Evolutionary conservation across 2,113 vertebrate species (phyloP), one percentile per base, ranked within the genome.

Genomic region (Pachypanchax playfairii): DNA sequence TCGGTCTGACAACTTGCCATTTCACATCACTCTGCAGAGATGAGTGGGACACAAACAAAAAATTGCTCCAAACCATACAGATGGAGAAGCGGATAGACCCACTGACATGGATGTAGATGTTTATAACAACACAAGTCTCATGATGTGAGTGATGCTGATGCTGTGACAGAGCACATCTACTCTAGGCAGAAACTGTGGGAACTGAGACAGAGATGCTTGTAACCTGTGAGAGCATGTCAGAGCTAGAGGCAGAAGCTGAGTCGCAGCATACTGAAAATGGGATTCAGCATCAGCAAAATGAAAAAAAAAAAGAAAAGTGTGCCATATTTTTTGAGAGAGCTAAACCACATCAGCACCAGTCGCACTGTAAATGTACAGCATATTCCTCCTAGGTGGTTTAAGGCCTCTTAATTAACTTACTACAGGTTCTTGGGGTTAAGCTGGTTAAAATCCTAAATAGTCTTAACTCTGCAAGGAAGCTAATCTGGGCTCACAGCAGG

Each of bases 1-100:
- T 70, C 72, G 39, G 41, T 69, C 81, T 78, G 80, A 82, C 73
- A 48, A 78, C 79, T 84, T 85, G 85, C 83, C 85, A 87, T 82
- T 81, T 84, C 79, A 54, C 77, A 87, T 89, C 83, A 86, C 62
- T 85, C 79, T 28, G 56, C 20, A 6, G 62, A 65, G 70, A 75
- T 68, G 79, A 85, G 70, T 48, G 75, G 69, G 77, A 77, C 74
- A 70, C 76, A 81, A 85, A 85, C 83, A 87, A 36, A 29, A 75
- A 56, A 83, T 73, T 9, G 87, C 83, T 83, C 74, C 75, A 66
- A 84, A 81, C 64, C 81, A 84, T 80, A 42, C 83, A 88, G 80
- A 84, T 77, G 83, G 77, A 77, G 58, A 68, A 39, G 46, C 71
- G 62, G 60, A 85, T 18, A 74, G 58, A 58, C 70, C 76, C 49